Percentiles rank a stretch among this genome's conserved stretches.
Conservation (phyloP, 1,140 invertebrate genomes). For the Trichoplusia ni region DNA sequence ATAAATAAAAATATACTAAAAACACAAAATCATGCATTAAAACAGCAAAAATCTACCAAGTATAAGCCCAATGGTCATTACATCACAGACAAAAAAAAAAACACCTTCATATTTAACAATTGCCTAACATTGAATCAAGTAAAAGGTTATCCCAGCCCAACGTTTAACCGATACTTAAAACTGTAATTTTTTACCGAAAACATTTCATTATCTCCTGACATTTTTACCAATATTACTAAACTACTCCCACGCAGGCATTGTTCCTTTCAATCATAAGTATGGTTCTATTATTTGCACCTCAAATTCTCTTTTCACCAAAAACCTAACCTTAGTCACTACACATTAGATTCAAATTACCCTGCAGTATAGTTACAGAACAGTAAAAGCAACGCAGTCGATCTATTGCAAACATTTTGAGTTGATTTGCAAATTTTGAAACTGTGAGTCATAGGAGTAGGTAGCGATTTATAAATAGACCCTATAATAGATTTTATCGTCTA, state of each 20-base stretch:
- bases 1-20: too few species aligned
- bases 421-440: slow-evolving; percentile 31
- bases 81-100: not conserved
- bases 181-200: slow-evolving; percentile 41
- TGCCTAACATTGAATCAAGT: slow-evolving; percentile 14
- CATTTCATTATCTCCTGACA: slow-evolving; percentile 40
- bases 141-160: slow-evolving; percentile 19
- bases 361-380: not conserved
- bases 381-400: not conserved
- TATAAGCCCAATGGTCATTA: not conserved
- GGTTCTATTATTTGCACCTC: slow-evolving; percentile 32
- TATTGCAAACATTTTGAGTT: slow-evolving; percentile 22
- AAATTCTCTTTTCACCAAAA: not conserved
- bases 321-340: not conserved
- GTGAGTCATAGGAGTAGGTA: slow-evolving; percentile 37
- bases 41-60: too few species aligned
- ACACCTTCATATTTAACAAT: not conserved
- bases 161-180: slow-evolving; percentile 31
- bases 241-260: slow-evolving; percentile 57
- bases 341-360: not conserved
- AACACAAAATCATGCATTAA: too few species aligned
- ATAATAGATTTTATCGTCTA: slow-evolving; percentile 40
- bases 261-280: slow-evolving; percentile 33
- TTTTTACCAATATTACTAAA: slow-evolving; percentile 60
- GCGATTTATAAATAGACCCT: slow-evolving; percentile 35